Conservation (phyloP, 30 jellyfish, hydroid and myxozoan species). For the Aurelia aurita complex sp. Pacific region DNA sequence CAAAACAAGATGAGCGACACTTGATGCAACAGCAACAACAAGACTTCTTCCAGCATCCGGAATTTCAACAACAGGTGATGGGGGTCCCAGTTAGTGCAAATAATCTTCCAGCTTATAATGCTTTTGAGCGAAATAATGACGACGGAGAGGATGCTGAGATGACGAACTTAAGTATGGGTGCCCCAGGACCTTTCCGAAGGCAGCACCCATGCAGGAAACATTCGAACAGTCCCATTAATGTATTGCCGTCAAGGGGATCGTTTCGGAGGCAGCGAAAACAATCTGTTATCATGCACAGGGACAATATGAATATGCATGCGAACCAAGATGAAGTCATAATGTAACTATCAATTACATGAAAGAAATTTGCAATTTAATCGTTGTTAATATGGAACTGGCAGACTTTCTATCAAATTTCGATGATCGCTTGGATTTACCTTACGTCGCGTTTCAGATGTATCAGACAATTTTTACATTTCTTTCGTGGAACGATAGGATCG, state of each 20-base stretch:
- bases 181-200: constrained; percentile 84
- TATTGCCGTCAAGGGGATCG: constrained; percentile 43
- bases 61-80: constrained; percentile 17
- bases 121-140: constrained; percentile 26
- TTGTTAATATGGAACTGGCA: no score
- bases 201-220: constrained; percentile 84
- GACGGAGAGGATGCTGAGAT: constrained; percentile 58
- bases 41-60: constrained; percentile 16
- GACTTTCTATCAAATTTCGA: no score
- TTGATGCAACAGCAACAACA: constrained; percentile 33
- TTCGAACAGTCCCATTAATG: constrained; percentile 84
- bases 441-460: no score
- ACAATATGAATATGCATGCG: constrained; percentile 1
- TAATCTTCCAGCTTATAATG: not conserved
- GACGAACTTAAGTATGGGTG: constrained; percentile 57
- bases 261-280: constrained; percentile 58
- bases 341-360: not conserved
- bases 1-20: constrained; percentile 26
- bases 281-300: constrained; percentile 44
- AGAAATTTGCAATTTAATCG: no score
- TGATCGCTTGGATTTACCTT: no score
- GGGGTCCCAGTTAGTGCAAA: constrained; percentile 11
- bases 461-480: no score
- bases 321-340: constrained; percentile 32
- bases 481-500: no score